Evolutionary conservation across 2,113 vertebrate species (phyloP).

Genomic region (Bothrops jararaca): DNA sequence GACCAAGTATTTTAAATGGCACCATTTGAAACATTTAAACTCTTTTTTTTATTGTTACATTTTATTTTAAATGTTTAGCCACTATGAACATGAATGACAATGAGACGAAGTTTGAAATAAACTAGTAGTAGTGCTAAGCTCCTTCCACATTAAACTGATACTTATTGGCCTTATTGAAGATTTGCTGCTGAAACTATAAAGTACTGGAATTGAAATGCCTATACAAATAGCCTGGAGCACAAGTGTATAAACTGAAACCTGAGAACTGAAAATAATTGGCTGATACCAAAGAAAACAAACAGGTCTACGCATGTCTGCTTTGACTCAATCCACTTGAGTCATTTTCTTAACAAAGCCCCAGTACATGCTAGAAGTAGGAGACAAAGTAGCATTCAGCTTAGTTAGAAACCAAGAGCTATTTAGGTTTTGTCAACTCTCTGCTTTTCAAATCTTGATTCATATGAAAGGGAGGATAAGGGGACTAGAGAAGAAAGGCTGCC

Average conservation of each 20-base stretch:
- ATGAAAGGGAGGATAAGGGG: background rate
- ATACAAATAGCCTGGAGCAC: constrained; percentile 8
- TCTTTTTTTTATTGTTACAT: background rate
- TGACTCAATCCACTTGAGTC: constrained; percentile 39
- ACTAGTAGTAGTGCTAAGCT: background rate
- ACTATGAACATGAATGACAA: background rate
- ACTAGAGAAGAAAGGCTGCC: background rate
- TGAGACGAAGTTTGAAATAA: background rate
- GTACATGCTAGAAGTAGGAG: constrained; percentile 47
- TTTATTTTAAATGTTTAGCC: background rate
- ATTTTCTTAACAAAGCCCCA: constrained; percentile 44
- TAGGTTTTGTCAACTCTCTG: background rate
- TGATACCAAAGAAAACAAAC: constrained; percentile 16
- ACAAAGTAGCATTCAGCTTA: constrained; percentile 39
- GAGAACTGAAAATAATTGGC: constrained; percentile 38
- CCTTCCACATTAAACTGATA: no score
- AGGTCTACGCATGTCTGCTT: constrained; percentile 41
- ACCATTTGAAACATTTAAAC: background rate
- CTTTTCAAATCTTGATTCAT: background rate
- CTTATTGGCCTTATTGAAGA: background rate
- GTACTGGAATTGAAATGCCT: background rate
- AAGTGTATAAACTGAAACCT: constrained; percentile 26
- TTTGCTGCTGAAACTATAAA: background rate
- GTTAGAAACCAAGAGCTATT: constrained; percentile 32
- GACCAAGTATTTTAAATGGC: background rate